Percentiles rank a stretch among this genome's conserved stretches.
phyloP scores from a whole-genome alignment of 2,113 vertebrate species.

The Genyomyrus donnyi region DNA sequence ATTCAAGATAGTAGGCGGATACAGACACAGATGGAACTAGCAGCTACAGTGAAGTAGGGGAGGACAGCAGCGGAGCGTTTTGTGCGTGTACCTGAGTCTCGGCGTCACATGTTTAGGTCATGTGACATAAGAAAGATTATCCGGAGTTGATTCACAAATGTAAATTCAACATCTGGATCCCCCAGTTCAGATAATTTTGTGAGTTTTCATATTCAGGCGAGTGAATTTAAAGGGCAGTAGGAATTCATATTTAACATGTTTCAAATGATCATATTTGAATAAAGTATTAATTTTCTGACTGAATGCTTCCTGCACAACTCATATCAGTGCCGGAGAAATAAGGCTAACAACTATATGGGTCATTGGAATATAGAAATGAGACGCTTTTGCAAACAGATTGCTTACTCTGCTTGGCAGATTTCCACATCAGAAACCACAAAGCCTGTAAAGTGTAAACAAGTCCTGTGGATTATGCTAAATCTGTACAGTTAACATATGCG shows the following conservation, averaged over 20 bases:
- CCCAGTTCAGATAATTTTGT: conserved; percentile 23
- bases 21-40: neutral
- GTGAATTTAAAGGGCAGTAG: conserved; percentile 27
- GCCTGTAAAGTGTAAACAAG: conserved; percentile 16
- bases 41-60: neutral
- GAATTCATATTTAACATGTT: conserved; percentile 38
- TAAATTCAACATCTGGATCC: conserved; percentile 30
- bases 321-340: conserved; percentile 23
- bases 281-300: conserved; percentile 46
- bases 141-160: conserved; percentile 30
- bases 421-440: conserved; percentile 16
- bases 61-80: neutral
- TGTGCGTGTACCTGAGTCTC: neutral
- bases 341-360: conserved; percentile 19
- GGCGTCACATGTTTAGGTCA: neutral
- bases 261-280: conserved; percentile 42
- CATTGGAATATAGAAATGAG: conserved; percentile 18
- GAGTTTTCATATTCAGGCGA: conserved; percentile 20
- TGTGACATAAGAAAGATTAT: conserved; percentile 26
- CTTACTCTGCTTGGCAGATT: conserved; percentile 18
- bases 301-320: conserved; percentile 35
- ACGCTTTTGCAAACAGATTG: conserved; percentile 17
- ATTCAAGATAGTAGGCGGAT: conserved; percentile 19
- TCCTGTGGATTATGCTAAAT: neutral
- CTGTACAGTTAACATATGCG: conserved; percentile 7